Evolutionary conservation across 2,797 vertebrate genomes (phyloP).

Genomic region (Astyanax mexicanus): DNA sequence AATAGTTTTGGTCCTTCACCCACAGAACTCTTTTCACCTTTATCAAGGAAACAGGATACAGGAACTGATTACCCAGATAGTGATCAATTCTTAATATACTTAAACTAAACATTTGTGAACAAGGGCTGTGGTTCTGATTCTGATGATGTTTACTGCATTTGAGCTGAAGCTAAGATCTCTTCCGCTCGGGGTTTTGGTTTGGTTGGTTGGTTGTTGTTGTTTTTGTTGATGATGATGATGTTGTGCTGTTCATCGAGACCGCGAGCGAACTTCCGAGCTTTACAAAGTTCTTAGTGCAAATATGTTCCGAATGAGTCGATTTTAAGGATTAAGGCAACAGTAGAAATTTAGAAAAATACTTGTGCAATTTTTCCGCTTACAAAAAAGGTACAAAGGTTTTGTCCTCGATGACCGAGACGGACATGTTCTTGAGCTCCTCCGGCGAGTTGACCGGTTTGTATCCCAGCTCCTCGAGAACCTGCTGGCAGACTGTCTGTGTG

Average conservation of each 20-base stretch:
- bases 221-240: no score
- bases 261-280: constrained; percentile 35
- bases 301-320: constrained; percentile 65
- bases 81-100: constrained; percentile 29
- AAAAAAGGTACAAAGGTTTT: constrained; percentile 87
- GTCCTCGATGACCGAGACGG: constrained; percentile 88
- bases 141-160: constrained; percentile 18
- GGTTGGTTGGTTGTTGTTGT: constrained; percentile 3
- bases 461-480: constrained; percentile 87
- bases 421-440: constrained; percentile 89
- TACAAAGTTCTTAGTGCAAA: constrained; percentile 82
- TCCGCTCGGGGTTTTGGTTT: constrained; percentile 48
- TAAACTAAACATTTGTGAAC: constrained; percentile 16
- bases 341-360: constrained; percentile 76
- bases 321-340: constrained; percentile 81
- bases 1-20: constrained; percentile 36
- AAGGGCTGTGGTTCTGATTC: constrained; percentile 25
- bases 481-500: constrained; percentile 87
- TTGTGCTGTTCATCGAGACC: constrained; percentile 59
- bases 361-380: constrained; percentile 68
- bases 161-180: constrained; percentile 29
- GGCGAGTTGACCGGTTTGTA: constrained; percentile 84
- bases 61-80: constrained; percentile 26
- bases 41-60: constrained; percentile 57
- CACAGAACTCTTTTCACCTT: constrained; percentile 54